Percentiles rank a stretch among this genome's conserved stretches.
Conservation (phyloP, 2,888 invertebrate species). For the Lepidocyrtoides sp. region DNA sequence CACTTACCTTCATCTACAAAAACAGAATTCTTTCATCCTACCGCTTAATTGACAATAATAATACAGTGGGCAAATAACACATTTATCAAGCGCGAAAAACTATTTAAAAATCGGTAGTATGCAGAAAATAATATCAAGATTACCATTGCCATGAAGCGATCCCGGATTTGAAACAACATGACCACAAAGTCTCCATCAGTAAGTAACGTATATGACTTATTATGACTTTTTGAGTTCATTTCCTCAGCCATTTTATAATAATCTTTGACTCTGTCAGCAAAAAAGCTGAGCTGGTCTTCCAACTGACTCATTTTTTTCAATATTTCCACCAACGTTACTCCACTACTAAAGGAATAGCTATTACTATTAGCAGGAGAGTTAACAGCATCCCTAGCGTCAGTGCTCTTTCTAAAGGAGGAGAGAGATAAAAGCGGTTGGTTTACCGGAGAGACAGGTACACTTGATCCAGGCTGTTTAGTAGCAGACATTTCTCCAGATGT, state of each 20-base stretch:
- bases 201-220: conserved; percentile 80
- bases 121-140: background rate
- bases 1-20: no score
- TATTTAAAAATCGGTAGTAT: no score
- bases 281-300: conserved; percentile 84
- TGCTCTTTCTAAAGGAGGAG: background rate
- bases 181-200: conserved; percentile 83
- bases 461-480: background rate
- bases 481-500: conserved; percentile 22
- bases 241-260: conserved; percentile 84
- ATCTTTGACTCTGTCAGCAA: conserved; percentile 81
- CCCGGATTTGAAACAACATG: conserved; percentile 81
- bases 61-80: no score
- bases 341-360: conserved; percentile 78
- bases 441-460: background rate
- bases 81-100: no score
- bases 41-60: no score
- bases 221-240: conserved; percentile 79
- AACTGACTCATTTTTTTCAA: conserved; percentile 79
- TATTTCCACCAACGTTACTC: conserved; percentile 81
- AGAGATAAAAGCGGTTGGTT: background rate
- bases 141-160: conserved; percentile 84
- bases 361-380: conserved; percentile 62
- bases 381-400: background rate
- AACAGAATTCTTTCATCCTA: no score